These are phyloP conservation scores for Mormyrus lacerda DNA, from an alignment of 2,113 vertebrate species.

Conservation along the genomic window DNA sequence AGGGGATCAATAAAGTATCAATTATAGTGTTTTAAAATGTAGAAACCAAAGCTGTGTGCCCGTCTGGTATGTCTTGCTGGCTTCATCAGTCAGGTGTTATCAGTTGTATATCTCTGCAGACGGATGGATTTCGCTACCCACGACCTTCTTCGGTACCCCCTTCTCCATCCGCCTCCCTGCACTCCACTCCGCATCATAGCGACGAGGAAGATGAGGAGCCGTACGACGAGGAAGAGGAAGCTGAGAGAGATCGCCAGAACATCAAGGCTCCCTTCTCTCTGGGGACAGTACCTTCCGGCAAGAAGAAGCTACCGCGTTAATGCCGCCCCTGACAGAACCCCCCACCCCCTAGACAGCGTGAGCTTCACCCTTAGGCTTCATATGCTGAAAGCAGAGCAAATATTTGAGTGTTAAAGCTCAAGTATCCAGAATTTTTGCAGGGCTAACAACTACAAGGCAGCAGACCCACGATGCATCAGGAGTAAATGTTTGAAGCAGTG, in stretches of 20 bases:
- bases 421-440: background rate
- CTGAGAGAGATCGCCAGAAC: constrained; percentile 80
- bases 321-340: constrained; percentile 56
- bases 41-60: background rate
- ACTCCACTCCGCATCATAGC: constrained; percentile 83
- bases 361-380: background rate
- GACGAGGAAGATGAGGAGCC: constrained; percentile 72
- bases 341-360: background rate
- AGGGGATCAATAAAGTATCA: too few species aligned
- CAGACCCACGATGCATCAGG: background rate
- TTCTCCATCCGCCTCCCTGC: constrained; percentile 79
- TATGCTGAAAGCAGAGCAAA: background rate
- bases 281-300: constrained; percentile 51
- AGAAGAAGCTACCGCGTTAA: constrained; percentile 72
- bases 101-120: constrained; percentile 51
- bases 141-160: constrained; percentile 84
- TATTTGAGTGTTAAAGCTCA: background rate
- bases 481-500: background rate
- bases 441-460: background rate
- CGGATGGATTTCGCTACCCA: constrained; percentile 82
- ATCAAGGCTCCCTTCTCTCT: constrained; percentile 77
- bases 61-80: background rate
- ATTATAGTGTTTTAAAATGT: background rate
- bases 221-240: constrained; percentile 88
- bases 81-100: background rate